Evolutionary conservation across 2,797 vertebrate species (phyloP), one percentile per base, ranked within the genome.

Genomic region (Tragelaphus oryx): DNA sequence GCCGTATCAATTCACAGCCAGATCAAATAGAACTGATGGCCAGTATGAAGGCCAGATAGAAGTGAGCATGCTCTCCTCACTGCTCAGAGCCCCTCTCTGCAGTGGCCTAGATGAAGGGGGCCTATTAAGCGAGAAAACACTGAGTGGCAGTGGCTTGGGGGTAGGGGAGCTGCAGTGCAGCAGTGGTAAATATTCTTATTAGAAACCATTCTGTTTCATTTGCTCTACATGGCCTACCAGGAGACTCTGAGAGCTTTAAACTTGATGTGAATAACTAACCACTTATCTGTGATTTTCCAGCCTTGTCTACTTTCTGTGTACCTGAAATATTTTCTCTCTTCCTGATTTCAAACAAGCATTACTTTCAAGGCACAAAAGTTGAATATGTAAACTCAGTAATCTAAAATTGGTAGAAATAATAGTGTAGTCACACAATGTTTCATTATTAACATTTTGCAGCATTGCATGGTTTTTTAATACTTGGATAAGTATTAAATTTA

Each of bases 171-270:
- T 26, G 65, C 18, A 71, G 37, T 8, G 1, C 41, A 28, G 16
- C n/a, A 26, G 60, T 48, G 30, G 18, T 46, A 48, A 74, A 30
- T 55, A 7, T 94, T 85, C 79, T 80, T 81, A 22, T 59, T 75
- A 79, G 71, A 92, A 55, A 84, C 20, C 37, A 52, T 57, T 71
- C 78, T 84, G 17, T 81, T 97, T 44, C 37, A 16, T 76, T 82
- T 87, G 33, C 65, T 76, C 48, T 75, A 2, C 10, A 8, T 57
- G 28, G 59, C 37, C 62, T 62, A 2, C 65, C 30, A 78, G 41
- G 46, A 95, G 44, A 95, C 92, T 10, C 71, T 52, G 76, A 91
- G n/a, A 90, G 57, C 68, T 93, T 75, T 87, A 87, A 50, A 86
- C 4, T 24, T 8, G 30, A 78, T 0, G 4, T 26, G 8, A 93